A percentile compares a stretch with the other conserved stretches of the same genome.
Conservation (phyloP, 2,888 invertebrate genomes). For the Acleris emargana region DNA sequence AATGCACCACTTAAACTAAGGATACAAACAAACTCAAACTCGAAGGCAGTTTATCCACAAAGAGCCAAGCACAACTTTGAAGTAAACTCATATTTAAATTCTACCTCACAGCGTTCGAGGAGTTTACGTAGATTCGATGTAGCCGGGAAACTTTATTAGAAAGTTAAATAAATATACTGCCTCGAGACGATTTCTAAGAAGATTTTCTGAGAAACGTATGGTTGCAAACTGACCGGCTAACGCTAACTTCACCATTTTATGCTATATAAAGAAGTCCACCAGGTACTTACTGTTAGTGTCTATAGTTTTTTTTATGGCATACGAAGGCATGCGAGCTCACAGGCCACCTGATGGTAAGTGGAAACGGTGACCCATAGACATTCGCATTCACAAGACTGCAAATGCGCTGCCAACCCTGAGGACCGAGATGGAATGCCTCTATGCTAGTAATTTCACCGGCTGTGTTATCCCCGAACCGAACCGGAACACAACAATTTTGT, state of each 20-base stretch:
- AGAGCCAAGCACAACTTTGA: constrained; percentile 19
- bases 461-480: too few relatives aligned
- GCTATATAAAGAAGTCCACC: not conserved
- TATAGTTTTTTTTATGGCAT: too few relatives aligned
- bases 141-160: constrained; percentile 18
- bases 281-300: not conserved
- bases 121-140: constrained; percentile 28
- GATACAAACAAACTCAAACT: constrained; percentile 10
- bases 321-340: too few relatives aligned
- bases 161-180: not conserved
- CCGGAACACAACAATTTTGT: too few relatives aligned
- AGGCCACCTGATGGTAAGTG: too few relatives aligned
- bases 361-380: too few relatives aligned
- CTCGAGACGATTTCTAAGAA: not conserved
- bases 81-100: constrained; percentile 35
- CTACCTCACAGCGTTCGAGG: constrained; percentile 21
- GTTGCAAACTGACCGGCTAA: not conserved
- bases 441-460: too few relatives aligned
- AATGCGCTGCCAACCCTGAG: too few relatives aligned
- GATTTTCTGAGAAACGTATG: constrained; percentile 1
- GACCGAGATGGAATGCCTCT: too few relatives aligned
- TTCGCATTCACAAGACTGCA: too few relatives aligned
- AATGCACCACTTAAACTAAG: constrained; percentile 16
- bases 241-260: constrained; percentile 1
- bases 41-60: constrained; percentile 23